Evolutionary conservation across 2,113 vertebrate genomes (phyloP), one percentile per base, ranked within the genome.

Genomic region (Bubalus kerabau): DNA sequence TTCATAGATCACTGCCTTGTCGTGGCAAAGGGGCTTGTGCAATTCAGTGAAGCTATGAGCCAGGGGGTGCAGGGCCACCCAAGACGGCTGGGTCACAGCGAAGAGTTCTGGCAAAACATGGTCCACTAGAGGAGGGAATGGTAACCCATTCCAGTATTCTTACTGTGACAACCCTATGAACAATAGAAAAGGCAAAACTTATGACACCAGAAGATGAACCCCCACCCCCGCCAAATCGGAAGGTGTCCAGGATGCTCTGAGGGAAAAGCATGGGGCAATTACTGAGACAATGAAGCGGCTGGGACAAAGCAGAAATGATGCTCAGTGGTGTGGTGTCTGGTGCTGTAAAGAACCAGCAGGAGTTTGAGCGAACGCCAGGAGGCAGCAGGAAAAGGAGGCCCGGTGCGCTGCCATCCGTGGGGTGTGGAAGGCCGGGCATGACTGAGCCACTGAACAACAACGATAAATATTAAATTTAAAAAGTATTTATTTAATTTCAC

Each of bases 331-430:
- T 2, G 17, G n/a, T 0, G n/a, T 11, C n/a, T 11, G 64, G 9
- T 0, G n/a, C 4, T 21, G n/a, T 0, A 0, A 1, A 1, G 17
- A 71, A 10, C 4, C 32, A 2, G 1, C n/a, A 3, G 4, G n/a
- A 21, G n/a, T 21, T 1, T 11, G 64, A 11, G n/a, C 64, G 11
- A n/a, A 21, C 0, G 8, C 64, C 17, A 1, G n/a, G 64, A 71
- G n/a, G n/a, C 1, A 1, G 64, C 1, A 16, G 64, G n/a, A 5
- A n/a, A 5, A 9, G 64, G n/a, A 5, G 11, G n/a, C n/a, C 64
- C 4, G 2, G 32, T 17, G 0, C 0, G 16, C 62, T n/a, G 32
- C 32, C 4, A 16, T n/a, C 64, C 32, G 3, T 6, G 4, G 17
- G 17, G 17, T 36, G n/a, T 21, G n/a, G 11, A 67, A 71, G 64